These are phyloP conservation scores for Thunnus maccoyii DNA, from an alignment of 2,113 vertebrate genomes.

Conservation along the genomic window DNA sequence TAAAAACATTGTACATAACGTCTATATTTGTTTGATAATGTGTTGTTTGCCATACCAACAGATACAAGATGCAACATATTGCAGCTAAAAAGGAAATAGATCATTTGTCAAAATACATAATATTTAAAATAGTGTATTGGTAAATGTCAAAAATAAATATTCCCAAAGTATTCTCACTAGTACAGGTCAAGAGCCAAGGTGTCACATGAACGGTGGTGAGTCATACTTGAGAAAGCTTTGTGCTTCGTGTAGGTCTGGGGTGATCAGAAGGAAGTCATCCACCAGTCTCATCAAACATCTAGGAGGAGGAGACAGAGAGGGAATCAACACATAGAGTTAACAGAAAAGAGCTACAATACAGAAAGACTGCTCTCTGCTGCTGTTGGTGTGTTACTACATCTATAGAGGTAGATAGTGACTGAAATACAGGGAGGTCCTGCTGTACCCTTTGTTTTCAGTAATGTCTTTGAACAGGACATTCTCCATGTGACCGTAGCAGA, in stretches of 20 bases:
- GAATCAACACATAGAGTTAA: background rate
- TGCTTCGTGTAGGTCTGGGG: slow-evolving; percentile 88
- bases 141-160: background rate
- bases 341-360: background rate
- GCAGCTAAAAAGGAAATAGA: too few relatives aligned
- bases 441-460: slow-evolving; percentile 82
- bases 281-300: slow-evolving; percentile 93
- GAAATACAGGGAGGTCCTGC: background rate
- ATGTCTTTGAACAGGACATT: slow-evolving; percentile 83
- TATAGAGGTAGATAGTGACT: background rate
- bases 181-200: background rate
- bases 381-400: slow-evolving; percentile 25
- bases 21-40: too few relatives aligned
- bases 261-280: slow-evolving; percentile 95
- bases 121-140: background rate
- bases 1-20: too few relatives aligned
- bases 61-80: too few relatives aligned
- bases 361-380: slow-evolving; percentile 54
- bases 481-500: slow-evolving; percentile 97
- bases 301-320: slow-evolving; percentile 33
- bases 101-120: background rate
- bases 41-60: too few relatives aligned
- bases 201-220: background rate
- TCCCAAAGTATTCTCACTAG: background rate
- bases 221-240: slow-evolving; percentile 90